phyloP scores from a whole-genome alignment of 1,140 invertebrate genomes.

The Amyelois transitella region DNA sequence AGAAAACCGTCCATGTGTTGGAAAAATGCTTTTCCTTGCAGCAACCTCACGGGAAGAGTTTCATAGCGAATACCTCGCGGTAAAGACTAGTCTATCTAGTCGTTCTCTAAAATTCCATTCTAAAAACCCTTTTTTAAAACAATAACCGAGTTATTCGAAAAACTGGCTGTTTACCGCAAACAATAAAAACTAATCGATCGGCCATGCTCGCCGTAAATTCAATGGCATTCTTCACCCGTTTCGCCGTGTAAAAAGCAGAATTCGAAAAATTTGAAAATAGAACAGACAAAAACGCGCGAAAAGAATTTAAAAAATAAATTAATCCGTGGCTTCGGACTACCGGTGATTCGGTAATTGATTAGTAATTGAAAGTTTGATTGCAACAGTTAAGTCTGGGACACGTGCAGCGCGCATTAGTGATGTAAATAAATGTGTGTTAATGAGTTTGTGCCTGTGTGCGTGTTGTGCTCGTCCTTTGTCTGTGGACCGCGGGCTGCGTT shows the following conservation, averaged over 20 bases:
- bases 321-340: slow-evolving; percentile 18
- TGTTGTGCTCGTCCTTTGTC: slow-evolving; percentile 39
- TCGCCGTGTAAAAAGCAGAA: slow-evolving; percentile 42
- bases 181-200: slow-evolving; percentile 51
- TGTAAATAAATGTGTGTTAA: slow-evolving; percentile 69
- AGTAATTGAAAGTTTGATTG: slow-evolving; percentile 55
- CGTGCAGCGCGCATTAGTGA: slow-evolving; percentile 52
- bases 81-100: slow-evolving; percentile 63
- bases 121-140: slow-evolving; percentile 24
- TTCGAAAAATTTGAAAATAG: slow-evolving; percentile 21
- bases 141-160: slow-evolving; percentile 10
- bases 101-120: slow-evolving; percentile 51
- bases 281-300: slow-evolving; percentile 33
- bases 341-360: slow-evolving; percentile 26
- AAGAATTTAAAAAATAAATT: slow-evolving; percentile 21
- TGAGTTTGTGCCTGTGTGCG: slow-evolving; percentile 58
- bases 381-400: slow-evolving; percentile 35
- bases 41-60: slow-evolving; percentile 72
- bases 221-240: slow-evolving; percentile 57
- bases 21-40: slow-evolving; percentile 73
- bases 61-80: slow-evolving; percentile 74
- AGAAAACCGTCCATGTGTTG: slow-evolving; percentile 71
- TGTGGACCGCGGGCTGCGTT: slow-evolving; percentile 21
- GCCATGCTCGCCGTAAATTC: slow-evolving; percentile 35
- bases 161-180: slow-evolving; percentile 12